Evolutionary conservation across 2,113 vertebrate genomes (phyloP).

Genomic region (Otus sunia): DNA sequence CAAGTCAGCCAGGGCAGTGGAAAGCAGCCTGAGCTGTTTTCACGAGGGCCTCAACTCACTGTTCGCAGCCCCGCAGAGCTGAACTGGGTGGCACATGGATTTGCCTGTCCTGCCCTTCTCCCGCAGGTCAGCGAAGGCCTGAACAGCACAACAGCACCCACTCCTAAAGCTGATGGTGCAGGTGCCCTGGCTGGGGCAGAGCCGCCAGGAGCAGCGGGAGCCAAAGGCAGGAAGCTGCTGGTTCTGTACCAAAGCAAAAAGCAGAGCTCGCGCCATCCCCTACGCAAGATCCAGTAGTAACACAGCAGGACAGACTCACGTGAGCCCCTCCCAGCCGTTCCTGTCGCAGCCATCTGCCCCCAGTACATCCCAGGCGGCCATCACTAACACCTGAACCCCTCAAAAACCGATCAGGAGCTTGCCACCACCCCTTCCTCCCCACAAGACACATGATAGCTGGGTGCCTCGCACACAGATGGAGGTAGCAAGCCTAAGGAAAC

Average conservation of each 20-base stretch:
- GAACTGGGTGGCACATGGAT: accelerated
- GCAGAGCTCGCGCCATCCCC: background rate
- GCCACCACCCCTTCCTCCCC: background rate
- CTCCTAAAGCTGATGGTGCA: background rate
- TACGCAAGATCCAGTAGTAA: background rate
- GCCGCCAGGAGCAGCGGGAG: background rate
- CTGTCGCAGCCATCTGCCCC: background rate
- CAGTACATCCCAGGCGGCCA: background rate
- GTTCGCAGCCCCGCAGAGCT: background rate
- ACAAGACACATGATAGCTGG: background rate
- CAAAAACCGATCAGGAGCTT: background rate
- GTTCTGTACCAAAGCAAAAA: background rate
- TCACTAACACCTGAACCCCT: background rate
- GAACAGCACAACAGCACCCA: background rate
- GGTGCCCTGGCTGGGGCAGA: background rate
- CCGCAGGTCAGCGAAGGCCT: background rate
- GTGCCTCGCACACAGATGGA: background rate
- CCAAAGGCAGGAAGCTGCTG: background rate
- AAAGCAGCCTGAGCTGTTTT: background rate
- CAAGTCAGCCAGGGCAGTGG: background rate
- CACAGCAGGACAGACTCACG: background rate
- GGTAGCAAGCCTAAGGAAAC: background rate
- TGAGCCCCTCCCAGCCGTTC: background rate
- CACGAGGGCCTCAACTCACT: accelerated
- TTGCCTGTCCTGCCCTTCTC: background rate